Percentiles rank a stretch among this genome's conserved stretches.
phyloP scores from a whole-genome alignment of 2,797 vertebrate species.

The Alauda arvensis region DNA sequence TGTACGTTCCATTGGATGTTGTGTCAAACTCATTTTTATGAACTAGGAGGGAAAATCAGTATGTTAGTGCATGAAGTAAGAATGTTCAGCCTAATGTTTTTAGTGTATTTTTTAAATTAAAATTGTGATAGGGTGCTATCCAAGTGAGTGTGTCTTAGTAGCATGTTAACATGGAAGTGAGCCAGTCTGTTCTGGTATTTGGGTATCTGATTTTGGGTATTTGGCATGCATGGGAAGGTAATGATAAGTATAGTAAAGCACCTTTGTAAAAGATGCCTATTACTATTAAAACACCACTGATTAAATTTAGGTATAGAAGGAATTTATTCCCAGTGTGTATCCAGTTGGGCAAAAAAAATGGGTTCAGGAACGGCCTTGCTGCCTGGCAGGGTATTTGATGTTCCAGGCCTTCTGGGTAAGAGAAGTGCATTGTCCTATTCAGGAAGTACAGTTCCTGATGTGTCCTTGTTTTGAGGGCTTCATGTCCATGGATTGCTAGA shows the following conservation, averaged over 20 bases:
- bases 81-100: background rate
- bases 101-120: background rate
- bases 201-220: background rate
- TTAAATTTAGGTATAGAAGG: background rate
- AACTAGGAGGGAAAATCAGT: background rate
- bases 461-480: background rate
- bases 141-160: background rate
- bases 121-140: background rate
- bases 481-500: background rate
- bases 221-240: background rate
- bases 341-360: background rate
- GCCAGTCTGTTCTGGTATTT: background rate
- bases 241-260: background rate
- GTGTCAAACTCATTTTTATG: background rate
- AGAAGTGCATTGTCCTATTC: background rate
- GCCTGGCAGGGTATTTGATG: background rate
- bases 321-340: background rate
- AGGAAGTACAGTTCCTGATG: background rate
- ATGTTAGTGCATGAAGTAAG: background rate
- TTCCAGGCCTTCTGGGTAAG: background rate
- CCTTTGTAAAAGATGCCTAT: background rate
- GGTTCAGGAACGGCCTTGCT: background rate
- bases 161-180: background rate
- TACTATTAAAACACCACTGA: background rate
- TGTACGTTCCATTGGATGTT: background rate